Percentiles rank a stretch among this genome's conserved stretches.
Conservation (phyloP, 2,888 invertebrate species). For the Lepidocyrtoides sp. region DNA sequence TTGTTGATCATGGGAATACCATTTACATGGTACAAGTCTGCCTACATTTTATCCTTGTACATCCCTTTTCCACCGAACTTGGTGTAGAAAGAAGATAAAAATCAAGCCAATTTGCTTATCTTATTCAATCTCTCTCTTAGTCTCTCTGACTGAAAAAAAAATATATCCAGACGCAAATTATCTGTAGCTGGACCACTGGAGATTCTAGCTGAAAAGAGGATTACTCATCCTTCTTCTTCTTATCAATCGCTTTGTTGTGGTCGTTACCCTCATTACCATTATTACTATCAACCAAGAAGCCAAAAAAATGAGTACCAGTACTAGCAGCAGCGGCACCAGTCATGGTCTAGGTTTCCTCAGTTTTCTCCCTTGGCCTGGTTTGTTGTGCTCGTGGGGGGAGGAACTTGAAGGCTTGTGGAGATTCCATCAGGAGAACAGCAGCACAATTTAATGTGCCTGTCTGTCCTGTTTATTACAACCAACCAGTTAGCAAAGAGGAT, state of each 20-base stretch:
- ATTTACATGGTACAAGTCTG: slow-evolving; percentile 43
- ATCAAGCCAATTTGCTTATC: slow-evolving; percentile 60
- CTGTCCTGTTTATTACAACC: too few relatives aligned
- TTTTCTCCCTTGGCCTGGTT: slow-evolving; percentile 40
- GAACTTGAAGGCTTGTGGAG: slow-evolving; percentile 56
- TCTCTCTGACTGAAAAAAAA: too few relatives aligned
- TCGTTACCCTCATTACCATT: background rate
- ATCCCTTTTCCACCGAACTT: slow-evolving; percentile 45
- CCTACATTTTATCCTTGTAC: slow-evolving; percentile 26
- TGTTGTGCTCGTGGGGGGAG: slow-evolving; percentile 69
- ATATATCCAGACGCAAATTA: too few relatives aligned
- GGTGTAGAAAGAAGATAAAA: background rate
- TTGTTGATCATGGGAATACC: slow-evolving; percentile 39
- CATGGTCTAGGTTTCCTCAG: slow-evolving; percentile 33
- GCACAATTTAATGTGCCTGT: background rate
- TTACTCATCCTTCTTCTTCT: too few relatives aligned
- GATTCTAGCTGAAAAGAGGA: too few relatives aligned
- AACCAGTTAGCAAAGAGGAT: too few relatives aligned
- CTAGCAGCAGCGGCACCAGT: background rate
- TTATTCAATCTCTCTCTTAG: background rate
- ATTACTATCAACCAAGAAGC: too few relatives aligned
- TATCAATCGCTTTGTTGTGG: too few relatives aligned
- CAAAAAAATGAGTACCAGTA: slow-evolving; percentile 29
- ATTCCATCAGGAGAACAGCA: background rate
- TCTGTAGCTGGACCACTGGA: too few relatives aligned